These are phyloP conservation scores for Urocitellus parryii DNA, from an alignment of 2,113 vertebrate genomes.

Conservation along the genomic window DNA sequence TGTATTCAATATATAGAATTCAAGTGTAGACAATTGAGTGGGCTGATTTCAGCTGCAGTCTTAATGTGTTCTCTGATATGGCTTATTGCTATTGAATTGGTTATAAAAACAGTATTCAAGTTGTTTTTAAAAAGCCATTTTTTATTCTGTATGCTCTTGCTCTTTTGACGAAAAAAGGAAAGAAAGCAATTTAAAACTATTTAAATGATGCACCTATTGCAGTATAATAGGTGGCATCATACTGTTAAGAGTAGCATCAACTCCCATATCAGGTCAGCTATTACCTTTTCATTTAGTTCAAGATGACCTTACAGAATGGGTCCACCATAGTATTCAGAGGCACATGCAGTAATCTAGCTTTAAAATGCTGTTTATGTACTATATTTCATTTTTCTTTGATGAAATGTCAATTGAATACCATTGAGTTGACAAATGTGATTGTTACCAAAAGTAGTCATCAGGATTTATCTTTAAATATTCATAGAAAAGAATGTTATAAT, in stretches of 20 bases:
- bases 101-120: conserved; percentile 28
- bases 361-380: conserved; percentile 29
- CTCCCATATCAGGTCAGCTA: conserved; percentile 68
- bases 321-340: not conserved
- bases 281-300: conserved; percentile 74
- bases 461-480: not conserved
- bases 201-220: conserved; percentile 69
- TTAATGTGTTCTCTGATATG: conserved; percentile 30
- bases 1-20: not conserved
- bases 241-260: conserved; percentile 70
- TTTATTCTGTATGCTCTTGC: conserved; percentile 57
- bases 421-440: conserved; percentile 32
- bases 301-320: conserved; percentile 70
- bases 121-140: conserved; percentile 65
- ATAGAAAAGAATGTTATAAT: not conserved
- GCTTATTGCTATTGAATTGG: conserved; percentile 61
- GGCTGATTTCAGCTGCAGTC: not conserved
- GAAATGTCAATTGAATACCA: not conserved
- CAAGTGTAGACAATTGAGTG: not conserved
- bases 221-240: conserved; percentile 56
- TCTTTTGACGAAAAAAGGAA: conserved; percentile 39
- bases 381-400: conserved; percentile 28
- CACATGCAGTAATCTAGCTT: not conserved
- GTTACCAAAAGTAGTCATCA: not conserved
- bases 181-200: conserved; percentile 73